These are phyloP conservation scores for Astreopora myriophthalma DNA, from an alignment of 64 coral and sea anemone genomes.

Conservation along the genomic window DNA sequence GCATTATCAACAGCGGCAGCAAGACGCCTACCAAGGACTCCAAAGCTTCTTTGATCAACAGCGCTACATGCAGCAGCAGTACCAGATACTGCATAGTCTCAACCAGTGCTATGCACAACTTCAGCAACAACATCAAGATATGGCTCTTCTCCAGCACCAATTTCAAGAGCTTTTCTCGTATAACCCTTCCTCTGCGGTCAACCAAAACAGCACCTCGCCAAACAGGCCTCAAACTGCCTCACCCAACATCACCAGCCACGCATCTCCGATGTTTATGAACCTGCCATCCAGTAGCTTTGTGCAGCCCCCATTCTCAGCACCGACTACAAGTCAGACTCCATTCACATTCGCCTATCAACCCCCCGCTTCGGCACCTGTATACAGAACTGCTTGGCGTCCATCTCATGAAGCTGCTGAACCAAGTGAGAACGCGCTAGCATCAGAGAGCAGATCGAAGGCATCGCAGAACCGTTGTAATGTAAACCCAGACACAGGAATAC, in stretches of 20 bases:
- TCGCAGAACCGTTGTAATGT: background rate
- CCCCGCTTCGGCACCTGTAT: conserved; percentile 65
- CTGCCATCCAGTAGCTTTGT: conserved; percentile 13
- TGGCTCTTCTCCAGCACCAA: conserved; percentile 83
- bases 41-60: conserved; percentile 97
- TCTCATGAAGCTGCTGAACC: background rate
- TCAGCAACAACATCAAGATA: conserved; percentile 94
- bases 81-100: conserved; percentile 91
- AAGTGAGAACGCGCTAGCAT: background rate
- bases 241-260: conserved; percentile 29
- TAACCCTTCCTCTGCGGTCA: conserved; percentile 37
- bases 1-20: conserved; percentile 96
- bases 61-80: conserved; percentile 88
- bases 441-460: background rate
- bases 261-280: conserved; percentile 13
- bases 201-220: conserved; percentile 26
- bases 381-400: conserved; percentile 12
- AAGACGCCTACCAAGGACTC: conserved; percentile 90
- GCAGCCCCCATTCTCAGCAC: background rate
- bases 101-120: conserved; percentile 92
- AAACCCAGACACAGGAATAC: conserved; percentile 68
- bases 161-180: conserved; percentile 89
- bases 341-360: conserved; percentile 33
- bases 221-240: conserved; percentile 56
- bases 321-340: background rate